These are phyloP conservation scores for Schizopygopsis pylzovi DNA, from an alignment of 2,797 vertebrate genomes.

Conservation along the genomic window DNA sequence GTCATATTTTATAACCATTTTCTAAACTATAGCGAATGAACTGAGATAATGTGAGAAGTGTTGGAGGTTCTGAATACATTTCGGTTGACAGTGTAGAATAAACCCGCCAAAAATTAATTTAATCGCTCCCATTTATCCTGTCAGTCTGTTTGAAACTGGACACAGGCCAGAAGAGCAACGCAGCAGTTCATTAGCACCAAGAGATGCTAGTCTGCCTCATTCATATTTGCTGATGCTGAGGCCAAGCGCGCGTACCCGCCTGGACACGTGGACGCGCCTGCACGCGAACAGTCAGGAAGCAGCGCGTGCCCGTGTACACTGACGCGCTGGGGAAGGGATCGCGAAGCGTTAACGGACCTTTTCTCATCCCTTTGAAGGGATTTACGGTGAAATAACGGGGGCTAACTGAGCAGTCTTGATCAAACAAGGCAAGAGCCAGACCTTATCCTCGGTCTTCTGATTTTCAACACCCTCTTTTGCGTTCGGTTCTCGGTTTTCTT, in stretches of 20 bases:
- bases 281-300: conserved; percentile 62
- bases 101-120: neutral
- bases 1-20: neutral
- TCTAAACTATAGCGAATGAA: neutral
- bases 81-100: neutral
- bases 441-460: neutral
- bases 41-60: neutral
- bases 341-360: conserved; percentile 1
- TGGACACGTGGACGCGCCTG: conserved; percentile 46
- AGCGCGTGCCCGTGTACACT: conserved; percentile 31
- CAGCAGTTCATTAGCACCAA: neutral
- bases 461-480: conserved; percentile 4
- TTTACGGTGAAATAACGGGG: neutral
- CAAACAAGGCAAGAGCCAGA: neutral
- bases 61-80: neutral
- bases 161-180: neutral
- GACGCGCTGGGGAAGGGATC: conserved; percentile 40
- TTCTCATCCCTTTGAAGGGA: conserved; percentile 7
- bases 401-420: neutral
- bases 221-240: conserved; percentile 29
- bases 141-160: neutral
- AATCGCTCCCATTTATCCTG: neutral
- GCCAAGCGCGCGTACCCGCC: conserved; percentile 43
- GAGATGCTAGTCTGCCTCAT: conserved; percentile 17
- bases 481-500: conserved; percentile 3